Conservation (phyloP, 2,888 invertebrate species). For the Homarus gammarus region DNA sequence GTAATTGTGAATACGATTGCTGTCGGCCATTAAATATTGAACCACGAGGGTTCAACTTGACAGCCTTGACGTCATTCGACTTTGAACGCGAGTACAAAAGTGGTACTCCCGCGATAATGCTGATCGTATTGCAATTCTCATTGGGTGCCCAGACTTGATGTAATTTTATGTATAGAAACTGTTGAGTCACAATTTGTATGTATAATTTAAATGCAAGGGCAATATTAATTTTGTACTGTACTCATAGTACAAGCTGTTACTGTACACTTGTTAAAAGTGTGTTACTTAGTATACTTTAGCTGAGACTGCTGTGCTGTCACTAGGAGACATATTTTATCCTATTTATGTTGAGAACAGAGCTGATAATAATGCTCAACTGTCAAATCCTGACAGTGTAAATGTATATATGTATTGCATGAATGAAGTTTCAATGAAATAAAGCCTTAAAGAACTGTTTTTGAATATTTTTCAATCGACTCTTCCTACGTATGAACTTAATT, state of each 20-base stretch:
- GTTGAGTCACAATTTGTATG: constrained; percentile 26
- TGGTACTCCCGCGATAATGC: constrained; percentile 45
- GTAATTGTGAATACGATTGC: constrained; percentile 35
- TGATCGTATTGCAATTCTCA: constrained; percentile 46
- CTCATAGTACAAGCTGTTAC: constrained; percentile 69
- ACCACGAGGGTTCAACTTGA: constrained; percentile 7
- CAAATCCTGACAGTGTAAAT: constrained; percentile 25
- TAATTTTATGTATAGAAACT: constrained; percentile 32
- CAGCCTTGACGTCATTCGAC: constrained; percentile 31
- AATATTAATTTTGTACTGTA: constrained; percentile 72
- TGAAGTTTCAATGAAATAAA: background rate
- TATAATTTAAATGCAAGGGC: constrained; percentile 46
- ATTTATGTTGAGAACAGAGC: constrained; percentile 56
- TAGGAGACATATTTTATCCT: constrained; percentile 49
- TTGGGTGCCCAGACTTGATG: constrained; percentile 46
- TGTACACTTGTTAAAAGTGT: constrained; percentile 70
- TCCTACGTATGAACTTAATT: too few relatives aligned
- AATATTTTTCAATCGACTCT: background rate
- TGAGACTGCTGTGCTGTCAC: constrained; percentile 52
- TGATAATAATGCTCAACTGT: constrained; percentile 50
- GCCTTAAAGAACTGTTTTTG: background rate
- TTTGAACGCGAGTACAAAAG: constrained; percentile 46
- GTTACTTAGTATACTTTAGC: constrained; percentile 55
- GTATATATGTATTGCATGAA: constrained; percentile 64
- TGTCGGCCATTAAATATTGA: background rate